Conservation (phyloP, 2,888 invertebrate species). For the Baronia brevicornis region DNA sequence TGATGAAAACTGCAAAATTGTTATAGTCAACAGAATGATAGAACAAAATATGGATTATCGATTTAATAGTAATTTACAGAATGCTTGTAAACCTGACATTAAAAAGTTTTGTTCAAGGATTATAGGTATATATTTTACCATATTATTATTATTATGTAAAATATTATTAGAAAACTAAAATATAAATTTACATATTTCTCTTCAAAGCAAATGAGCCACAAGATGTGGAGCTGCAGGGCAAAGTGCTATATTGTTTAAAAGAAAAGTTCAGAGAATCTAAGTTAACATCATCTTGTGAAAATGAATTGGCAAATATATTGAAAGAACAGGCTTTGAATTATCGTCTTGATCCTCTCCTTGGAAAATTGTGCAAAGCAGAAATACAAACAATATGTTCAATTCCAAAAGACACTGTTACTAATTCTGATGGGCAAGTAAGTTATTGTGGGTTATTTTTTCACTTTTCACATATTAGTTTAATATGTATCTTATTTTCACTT, state of each 20-base stretch:
- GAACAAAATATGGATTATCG: slow-evolving; percentile 94
- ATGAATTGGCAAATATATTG: slow-evolving; percentile 87
- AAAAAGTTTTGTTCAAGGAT: slow-evolving; percentile 74
- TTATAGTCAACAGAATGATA: slow-evolving; percentile 91
- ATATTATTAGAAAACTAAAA: slow-evolving; percentile 16
- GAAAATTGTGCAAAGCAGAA: slow-evolving; percentile 86
- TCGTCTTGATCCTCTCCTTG: slow-evolving; percentile 90
- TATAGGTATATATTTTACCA: slow-evolving; percentile 44
- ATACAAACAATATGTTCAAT: slow-evolving; percentile 79
- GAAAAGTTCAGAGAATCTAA: slow-evolving; percentile 84
- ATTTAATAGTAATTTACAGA: slow-evolving; percentile 89
- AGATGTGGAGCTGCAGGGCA: slow-evolving; percentile 87
- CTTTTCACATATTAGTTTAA: background rate
- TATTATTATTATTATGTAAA: background rate
- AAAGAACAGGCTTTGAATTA: slow-evolving; percentile 94
- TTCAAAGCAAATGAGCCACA: slow-evolving; percentile 62
- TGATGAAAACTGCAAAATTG: slow-evolving; percentile 86
- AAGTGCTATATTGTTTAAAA: slow-evolving; percentile 88
- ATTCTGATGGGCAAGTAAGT: slow-evolving; percentile 63
- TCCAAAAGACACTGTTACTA: slow-evolving; percentile 57
- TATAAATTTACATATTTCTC: slow-evolving; percentile 10
- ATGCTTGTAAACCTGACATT: slow-evolving; percentile 88
- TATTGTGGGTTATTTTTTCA: background rate
- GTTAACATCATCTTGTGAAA: slow-evolving; percentile 84
- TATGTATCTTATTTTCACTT: slow-evolving; percentile 36